Evolutionary conservation across 2,888 invertebrate genomes (phyloP), one percentile per base, ranked within the genome.

Genomic region (Caenorhabditis plicata): DNA sequence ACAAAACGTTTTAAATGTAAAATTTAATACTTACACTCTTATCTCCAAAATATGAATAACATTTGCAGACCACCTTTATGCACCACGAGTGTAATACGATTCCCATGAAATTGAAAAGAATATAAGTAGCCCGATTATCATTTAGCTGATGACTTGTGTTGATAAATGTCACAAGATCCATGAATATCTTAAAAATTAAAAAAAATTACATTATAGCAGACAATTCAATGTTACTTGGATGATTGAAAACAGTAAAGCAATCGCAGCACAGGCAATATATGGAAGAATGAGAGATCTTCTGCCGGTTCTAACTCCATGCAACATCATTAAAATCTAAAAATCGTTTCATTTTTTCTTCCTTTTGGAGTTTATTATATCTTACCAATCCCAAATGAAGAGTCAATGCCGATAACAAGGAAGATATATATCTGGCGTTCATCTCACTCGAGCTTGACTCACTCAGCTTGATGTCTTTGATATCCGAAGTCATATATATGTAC

Each of bases 21-120:
- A 26, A 23, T 23, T 25, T 15, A 17, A 42, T 33, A 44, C 57
- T 54, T n/a, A 78, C 74, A 66, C 78, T 79, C 68, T 78, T 78
- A 46, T 78, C 78, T 33, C 78, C 79, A 43, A 74, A 68, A 60
- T 61, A 80, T 19, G 72, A 74, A 56, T 78, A 78, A 66, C 77
- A 78, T 38, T 76, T 66, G 76, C 79, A 80, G 43, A 78, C 70
- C 44, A 78, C 76, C 35, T 70, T 65, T 53, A 80, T 65, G 49
- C 78, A 78, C 78, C 78, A 78, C 20, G 71, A 64, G 54, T 78
- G 78, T 53, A 78, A 71, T 48, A 79, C 52, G 20, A 77, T 70
- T 15, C 77, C 78, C 40, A 74, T 55, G 40, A 80, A 50, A 43
- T 69, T 66, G 26, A 67, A 45, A 39, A 69, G 32, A 33, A 69